Conservation (phyloP, 2,113 vertebrate species). For the Oxyura jamaicensis region DNA sequence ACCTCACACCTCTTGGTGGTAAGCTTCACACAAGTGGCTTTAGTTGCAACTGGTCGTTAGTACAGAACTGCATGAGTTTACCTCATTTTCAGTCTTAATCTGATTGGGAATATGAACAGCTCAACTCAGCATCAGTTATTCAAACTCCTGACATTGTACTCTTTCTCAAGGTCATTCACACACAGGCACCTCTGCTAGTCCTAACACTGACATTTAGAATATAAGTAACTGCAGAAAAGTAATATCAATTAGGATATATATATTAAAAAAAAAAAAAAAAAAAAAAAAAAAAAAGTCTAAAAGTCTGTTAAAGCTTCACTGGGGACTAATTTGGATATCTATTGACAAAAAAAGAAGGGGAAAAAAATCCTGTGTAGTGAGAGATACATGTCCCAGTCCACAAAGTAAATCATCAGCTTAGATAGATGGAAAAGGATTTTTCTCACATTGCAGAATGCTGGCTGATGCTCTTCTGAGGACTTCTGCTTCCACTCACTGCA, state of each 20-base stretch:
- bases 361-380: not conserved
- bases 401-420: not conserved
- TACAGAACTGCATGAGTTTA: not conserved
- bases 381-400: not conserved
- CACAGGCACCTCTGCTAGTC: not conserved
- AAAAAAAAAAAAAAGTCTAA: too few relatives aligned
- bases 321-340: not conserved
- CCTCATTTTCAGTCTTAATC: not conserved
- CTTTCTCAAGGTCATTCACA: not conserved
- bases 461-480: not conserved
- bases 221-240: not conserved
- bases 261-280: not conserved
- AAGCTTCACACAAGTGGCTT: not conserved
- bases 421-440: not conserved
- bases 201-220: not conserved
- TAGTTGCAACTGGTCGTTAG: not conserved
- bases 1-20: not conserved
- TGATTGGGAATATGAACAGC: not conserved
- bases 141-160: not conserved
- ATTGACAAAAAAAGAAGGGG: not conserved
- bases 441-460: conserved; percentile 6
- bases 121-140: not conserved
- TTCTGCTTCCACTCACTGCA: not conserved
- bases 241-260: not conserved
- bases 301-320: not conserved